Evolutionary conservation across 2,888 invertebrate genomes (phyloP), one percentile per base, ranked within the genome.

Genomic region (Acrocyrtus sp.): DNA sequence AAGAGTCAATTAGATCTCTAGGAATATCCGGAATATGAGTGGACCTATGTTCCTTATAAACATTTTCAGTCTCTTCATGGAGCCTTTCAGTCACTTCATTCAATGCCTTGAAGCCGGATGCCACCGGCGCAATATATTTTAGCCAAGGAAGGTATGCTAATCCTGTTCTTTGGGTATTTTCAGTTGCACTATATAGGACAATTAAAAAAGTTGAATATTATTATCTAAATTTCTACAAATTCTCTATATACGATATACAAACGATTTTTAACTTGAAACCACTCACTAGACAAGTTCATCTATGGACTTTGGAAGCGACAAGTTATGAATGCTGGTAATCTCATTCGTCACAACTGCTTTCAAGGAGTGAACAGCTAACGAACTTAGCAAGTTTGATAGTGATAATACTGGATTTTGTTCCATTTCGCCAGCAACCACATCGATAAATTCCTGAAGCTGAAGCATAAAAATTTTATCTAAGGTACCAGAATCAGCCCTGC

Each of bases 1-100:
- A 79, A 8, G 66, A 62, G 60, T 77, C 74, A 24, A 74, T 78
- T 10, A 79, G 63, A 67, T 77, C 63, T 24, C 63, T 41, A 27
- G 74, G 60, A 1, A 26, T 21, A 3, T 51, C 43, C 34, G 72
- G 66, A 3, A 39, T 39, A 10, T 48, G 45, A 1, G 62, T 58
- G 27, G 50, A n/a, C 15, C 62, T 41, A 39, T 61, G 62, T 10
- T 74, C 58, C 1, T 65, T 34, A 10, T 75, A 62, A 26, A 53
- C 51, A 21, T 47, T 58, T 45, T 48, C 26, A 22, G 77, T 45
- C 34, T 72, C 73, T 21, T 70, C 61, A 24, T 61, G 58, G 15
- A 68, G 12, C 0, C 57, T 43, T 6, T 27, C 26, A 19, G 62
- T 8, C 22, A 51, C 29, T 57, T 29, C 1, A 47, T 72, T 22